Conservation (phyloP, 2,888 invertebrate genomes). For the Eupeodes latifasciatus region DNA sequence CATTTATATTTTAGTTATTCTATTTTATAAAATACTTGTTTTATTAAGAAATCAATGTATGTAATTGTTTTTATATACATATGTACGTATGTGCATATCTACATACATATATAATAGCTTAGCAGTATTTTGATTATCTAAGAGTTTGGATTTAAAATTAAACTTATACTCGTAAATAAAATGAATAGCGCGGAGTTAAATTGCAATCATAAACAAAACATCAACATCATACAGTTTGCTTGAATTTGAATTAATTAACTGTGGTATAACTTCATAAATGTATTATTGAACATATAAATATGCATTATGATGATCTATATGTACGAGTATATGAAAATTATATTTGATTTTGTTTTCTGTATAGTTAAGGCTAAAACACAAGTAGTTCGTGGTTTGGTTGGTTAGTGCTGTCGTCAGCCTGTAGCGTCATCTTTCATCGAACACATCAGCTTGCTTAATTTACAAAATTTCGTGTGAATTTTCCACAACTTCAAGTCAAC, state of each 20-base stretch:
- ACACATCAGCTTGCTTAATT: constrained; percentile 3
- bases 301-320: not conserved
- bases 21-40: not conserved
- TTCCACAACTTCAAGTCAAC: constrained; percentile 19
- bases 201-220: constrained; percentile 64
- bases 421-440: not conserved
- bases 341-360: not conserved
- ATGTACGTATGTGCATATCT: not conserved
- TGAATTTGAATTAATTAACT: constrained; percentile 66
- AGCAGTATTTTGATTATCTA: constrained; percentile 14
- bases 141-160: not conserved
- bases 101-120: not conserved
- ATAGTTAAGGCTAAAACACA: not conserved
- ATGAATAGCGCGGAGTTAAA: constrained; percentile 58
- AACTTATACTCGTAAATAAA: not conserved
- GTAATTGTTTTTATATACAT: too few relatives aligned
- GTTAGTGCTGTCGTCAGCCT: not conserved
- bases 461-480: constrained; percentile 32
- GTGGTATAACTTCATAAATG: constrained; percentile 14
- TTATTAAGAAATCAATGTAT: not conserved
- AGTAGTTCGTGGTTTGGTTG: not conserved
- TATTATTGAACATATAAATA: too few relatives aligned
- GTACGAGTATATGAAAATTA: not conserved
- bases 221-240: constrained; percentile 42
- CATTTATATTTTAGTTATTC: not conserved